Base-by-base conservation (phyloP, 2,797 vertebrate species). In the Hypotaenidia philippensis region DNA sequence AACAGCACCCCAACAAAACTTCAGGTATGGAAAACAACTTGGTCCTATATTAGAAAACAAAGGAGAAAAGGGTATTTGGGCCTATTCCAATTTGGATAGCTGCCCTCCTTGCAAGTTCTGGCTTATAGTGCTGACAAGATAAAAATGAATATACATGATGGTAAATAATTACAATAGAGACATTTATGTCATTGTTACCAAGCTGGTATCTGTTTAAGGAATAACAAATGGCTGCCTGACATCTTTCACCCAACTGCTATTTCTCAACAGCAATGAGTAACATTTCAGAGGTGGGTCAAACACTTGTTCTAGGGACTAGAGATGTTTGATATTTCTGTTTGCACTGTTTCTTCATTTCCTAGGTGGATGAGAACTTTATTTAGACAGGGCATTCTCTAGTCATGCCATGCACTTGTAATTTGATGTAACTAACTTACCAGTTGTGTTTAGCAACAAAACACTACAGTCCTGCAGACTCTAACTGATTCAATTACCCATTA, bases 401-500 rank as follows among this genome's bases (percentile, higher is more conserved):
- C 60, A 44, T 34, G 63, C 83, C 72, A 93, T 60, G 60, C 50
- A 61, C 71, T 90, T 63, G n/a, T 81, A 96, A 95, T 97, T 96
- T 79, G 92, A 83, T 90, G 60, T 77, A 93, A 96, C 88, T 93
- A 95, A 95, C 87, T 96, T 72, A 75, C 64, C 74, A 83, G 57
- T n/a, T 79, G 34, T 95, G 71, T 97, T 95, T 94, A 94, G 92
- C 92, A 96, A 91, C 87, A 90, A 65, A 90, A 92, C 65, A 38
- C 92, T 68, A 21, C 47, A n/a, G 87, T 96, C 71, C 92, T 96
- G 88, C 95, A 97, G 91, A 85, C 34, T 80, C 76, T 68, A 94
- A 65, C 75, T 96, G 90, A 97, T 97, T 97, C 79, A 87, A 97
- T 97, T 97, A 96, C 32, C 34, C 36, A 91, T 94, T 94, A 94